These are phyloP conservation scores for Drosophila aff. DNA, from an alignment of 1,140 invertebrate genomes.

Conservation along the genomic window DNA sequence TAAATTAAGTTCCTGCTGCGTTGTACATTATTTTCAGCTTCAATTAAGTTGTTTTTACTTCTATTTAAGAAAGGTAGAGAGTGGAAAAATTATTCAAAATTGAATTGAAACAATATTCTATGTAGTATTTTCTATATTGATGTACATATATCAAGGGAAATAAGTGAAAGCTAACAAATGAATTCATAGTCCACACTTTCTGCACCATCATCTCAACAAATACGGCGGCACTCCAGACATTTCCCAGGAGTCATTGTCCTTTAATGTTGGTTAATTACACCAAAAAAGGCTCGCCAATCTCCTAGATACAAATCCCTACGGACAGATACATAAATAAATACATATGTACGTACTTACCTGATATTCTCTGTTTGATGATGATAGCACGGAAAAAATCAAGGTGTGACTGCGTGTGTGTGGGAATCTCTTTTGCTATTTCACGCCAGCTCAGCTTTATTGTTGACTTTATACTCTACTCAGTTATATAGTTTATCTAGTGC, in stretches of 20 bases:
- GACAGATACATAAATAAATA: conserved; percentile 2
- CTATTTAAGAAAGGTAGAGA: too few relatives aligned
- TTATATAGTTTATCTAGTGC: conserved; percentile 56
- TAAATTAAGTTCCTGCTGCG: neutral
- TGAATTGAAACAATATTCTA: neutral
- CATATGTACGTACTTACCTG: conserved; percentile 1
- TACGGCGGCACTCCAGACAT: neutral
- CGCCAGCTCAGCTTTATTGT: conserved; percentile 10
- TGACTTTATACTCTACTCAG: conserved; percentile 33
- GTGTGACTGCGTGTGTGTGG: conserved; percentile 27
- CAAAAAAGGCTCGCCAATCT: conserved; percentile 4
- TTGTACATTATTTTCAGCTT: neutral
- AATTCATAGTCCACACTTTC: neutral
- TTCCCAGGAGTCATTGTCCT: conserved; percentile 5
- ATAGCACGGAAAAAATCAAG: conserved; percentile 16
- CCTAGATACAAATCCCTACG: conserved; percentile 6
- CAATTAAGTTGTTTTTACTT: neutral
- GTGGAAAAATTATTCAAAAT: neutral
- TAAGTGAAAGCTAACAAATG: neutral
- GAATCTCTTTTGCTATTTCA: conserved; percentile 27
- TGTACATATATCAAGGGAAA: too few relatives aligned
- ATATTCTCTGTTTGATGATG: neutral
- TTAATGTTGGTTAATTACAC: conserved; percentile 5
- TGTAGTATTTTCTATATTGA: too few relatives aligned
- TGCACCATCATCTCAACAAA: conserved; percentile 3